Evolutionary conservation across 2,113 vertebrate genomes (phyloP).

Genomic region (Stigmatopora argus): DNA sequence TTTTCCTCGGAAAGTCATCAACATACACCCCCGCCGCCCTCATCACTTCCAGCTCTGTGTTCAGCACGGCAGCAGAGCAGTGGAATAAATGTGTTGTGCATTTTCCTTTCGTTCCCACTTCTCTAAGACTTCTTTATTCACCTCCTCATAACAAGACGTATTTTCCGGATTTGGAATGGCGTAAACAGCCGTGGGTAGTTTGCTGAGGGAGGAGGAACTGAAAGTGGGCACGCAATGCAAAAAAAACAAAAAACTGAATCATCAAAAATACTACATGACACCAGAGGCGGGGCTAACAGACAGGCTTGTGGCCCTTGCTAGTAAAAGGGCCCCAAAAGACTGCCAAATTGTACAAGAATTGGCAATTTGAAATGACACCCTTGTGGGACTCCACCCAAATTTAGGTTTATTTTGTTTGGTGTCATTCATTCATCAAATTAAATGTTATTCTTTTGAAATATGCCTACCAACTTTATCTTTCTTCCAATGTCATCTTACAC

Average conservation of each 20-base stretch:
- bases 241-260: neutral
- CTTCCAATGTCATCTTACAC: no score
- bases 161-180: slow-evolving; percentile 49
- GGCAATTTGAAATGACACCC: no score
- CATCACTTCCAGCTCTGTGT: slow-evolving; percentile 35
- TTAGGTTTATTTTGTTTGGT: no score
- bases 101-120: slow-evolving; percentile 53
- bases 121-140: slow-evolving; percentile 65
- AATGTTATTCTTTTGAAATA: no score
- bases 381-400: no score
- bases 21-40: neutral
- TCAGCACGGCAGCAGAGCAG: slow-evolving; percentile 55
- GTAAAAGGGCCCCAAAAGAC: no score
- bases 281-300: no score
- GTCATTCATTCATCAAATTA: no score
- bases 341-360: neutral
- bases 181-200: slow-evolving; percentile 5
- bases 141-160: slow-evolving; percentile 28
- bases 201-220: neutral
- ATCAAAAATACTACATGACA: neutral
- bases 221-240: neutral
- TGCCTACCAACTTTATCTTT: no score
- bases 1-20: neutral
- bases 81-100: slow-evolving; percentile 65
- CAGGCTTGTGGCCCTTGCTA: no score